Base-by-base conservation (phyloP, 2,797 vertebrate species). In the Sternarchorhynchus goeldii region DNA sequence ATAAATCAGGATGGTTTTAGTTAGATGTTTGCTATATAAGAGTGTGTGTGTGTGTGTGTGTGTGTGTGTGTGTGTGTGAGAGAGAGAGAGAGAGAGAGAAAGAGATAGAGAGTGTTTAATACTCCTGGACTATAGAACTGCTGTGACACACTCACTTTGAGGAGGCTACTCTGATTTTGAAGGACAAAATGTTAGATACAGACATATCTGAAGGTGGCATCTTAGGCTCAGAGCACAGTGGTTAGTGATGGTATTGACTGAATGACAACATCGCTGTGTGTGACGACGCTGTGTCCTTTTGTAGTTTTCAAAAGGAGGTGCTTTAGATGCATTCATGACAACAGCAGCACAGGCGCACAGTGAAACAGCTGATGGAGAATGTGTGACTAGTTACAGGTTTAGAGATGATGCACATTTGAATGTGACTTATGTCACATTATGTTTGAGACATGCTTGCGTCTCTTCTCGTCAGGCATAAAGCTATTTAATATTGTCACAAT, bases 191-290 rank as follows among this genome's bases (percentile, higher is more conserved):
- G 18, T 75, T 67, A 57, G 78, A 59, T 56, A 16, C 57, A 73
- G 80, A 68, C 70, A 79, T 82, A 74, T 78, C 39, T 71, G 5
- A 32, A 60, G 67, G 78, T 73, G 31, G 59, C 80, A 70, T 78
- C 67, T 80, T 45, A 34, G 45, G 36, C 68, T 82, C 65, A 5
- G 20, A 67, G 59, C 72, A 57, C 31, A 67, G 62, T 66, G 73
- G 75, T 74, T 69, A 73, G 63, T 75, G 75, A 60, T 2, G 53
- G 62, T 77, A 69, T 62, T 73, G 80, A 57, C 75, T 82, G 53
- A 78, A 65, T 76, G 50, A 65, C 83, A 84, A 75, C 70, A 80
- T 73, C 65, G 80, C 60, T 82, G 60, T 75, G 32, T 77, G 59
- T 75, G 62, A 62, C 72, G 32, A 62, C 21, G 12, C 45, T 68